These are phyloP conservation scores for Petrocephalus schoutedeni DNA, from an alignment of 2,797 vertebrate genomes.

Conservation along the genomic window DNA sequence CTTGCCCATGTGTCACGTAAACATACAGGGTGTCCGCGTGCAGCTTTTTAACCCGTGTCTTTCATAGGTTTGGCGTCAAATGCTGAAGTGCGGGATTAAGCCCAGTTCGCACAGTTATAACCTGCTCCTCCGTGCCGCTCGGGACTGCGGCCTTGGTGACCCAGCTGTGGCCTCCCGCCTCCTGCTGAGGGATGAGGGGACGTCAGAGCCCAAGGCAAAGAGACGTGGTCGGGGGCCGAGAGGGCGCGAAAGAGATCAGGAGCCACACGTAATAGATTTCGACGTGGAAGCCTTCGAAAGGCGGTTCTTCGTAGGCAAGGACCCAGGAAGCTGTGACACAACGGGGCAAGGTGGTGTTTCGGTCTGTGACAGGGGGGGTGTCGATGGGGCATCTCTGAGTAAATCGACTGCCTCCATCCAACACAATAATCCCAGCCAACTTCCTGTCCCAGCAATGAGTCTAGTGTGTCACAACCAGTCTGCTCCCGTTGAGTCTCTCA, in stretches of 20 bases:
- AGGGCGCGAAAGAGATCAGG: slow-evolving; percentile 15
- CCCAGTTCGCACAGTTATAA: slow-evolving; percentile 73
- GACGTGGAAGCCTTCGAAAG: slow-evolving; percentile 72
- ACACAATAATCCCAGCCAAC: neutral
- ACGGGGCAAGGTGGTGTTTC: neutral
- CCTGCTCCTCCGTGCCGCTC: slow-evolving; percentile 74
- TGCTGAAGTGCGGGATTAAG: slow-evolving; percentile 71
- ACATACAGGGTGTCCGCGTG: neutral
- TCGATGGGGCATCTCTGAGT: neutral
- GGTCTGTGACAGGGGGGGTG: neutral
- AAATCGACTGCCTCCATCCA: neutral
- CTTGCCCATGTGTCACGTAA: neutral
- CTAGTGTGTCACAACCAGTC: slow-evolving; percentile 22
- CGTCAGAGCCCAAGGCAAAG: slow-evolving; percentile 10
- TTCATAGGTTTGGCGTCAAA: slow-evolving; percentile 85
- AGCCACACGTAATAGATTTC: slow-evolving; percentile 18
- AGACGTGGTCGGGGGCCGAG: slow-evolving; percentile 22
- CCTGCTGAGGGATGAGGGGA: slow-evolving; percentile 53
- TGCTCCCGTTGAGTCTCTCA: neutral
- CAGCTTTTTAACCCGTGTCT: neutral
- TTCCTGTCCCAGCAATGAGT: slow-evolving; percentile 32
- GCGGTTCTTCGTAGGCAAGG: slow-evolving; percentile 59
- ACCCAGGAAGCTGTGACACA: neutral
- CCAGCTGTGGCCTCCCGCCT: slow-evolving; percentile 56
- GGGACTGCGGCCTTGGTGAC: slow-evolving; percentile 82